These are phyloP conservation scores for Sesia bembeciformis DNA, from an alignment of 2,888 invertebrate species.

Conservation along the genomic window DNA sequence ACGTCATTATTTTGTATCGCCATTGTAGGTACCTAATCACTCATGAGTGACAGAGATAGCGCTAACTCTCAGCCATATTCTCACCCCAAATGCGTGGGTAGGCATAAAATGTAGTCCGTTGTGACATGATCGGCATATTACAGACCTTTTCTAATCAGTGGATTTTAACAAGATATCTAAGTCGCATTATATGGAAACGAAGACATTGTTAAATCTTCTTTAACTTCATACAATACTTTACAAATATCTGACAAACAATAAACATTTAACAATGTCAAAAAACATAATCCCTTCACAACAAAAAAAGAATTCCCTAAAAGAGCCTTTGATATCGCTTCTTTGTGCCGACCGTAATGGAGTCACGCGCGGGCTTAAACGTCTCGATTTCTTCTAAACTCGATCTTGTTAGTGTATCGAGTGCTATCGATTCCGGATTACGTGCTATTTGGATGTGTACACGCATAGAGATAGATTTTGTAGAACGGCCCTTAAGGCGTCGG, in stretches of 20 bases:
- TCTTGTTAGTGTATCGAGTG: constrained; percentile 29
- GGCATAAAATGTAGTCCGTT: no score
- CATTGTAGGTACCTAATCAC: no score
- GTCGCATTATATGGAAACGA: no score
- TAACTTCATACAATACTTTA: neutral
- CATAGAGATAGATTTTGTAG: constrained; percentile 4
- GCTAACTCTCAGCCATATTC: no score
- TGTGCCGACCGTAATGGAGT: constrained; percentile 49
- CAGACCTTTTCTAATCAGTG: no score
- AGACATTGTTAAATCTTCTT: no score
- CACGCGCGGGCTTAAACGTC: constrained; percentile 51
- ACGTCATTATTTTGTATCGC: no score
- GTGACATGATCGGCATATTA: no score
- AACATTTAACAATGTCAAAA: constrained; percentile 16
- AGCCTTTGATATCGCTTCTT: constrained; percentile 40
- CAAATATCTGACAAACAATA: constrained; percentile 11
- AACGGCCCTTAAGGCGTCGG: neutral
- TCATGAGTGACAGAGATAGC: no score
- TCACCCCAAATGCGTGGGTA: no score
- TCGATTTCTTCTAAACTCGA: constrained; percentile 36
- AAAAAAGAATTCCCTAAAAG: constrained; percentile 19
- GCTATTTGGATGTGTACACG: neutral
- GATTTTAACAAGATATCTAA: no score
- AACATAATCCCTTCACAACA: constrained; percentile 12
- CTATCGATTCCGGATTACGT: constrained; percentile 27